These are phyloP conservation scores for Oikopleura vanhoeffeni DNA, from an alignment of 23 tunicate species.

Conservation along the genomic window DNA sequence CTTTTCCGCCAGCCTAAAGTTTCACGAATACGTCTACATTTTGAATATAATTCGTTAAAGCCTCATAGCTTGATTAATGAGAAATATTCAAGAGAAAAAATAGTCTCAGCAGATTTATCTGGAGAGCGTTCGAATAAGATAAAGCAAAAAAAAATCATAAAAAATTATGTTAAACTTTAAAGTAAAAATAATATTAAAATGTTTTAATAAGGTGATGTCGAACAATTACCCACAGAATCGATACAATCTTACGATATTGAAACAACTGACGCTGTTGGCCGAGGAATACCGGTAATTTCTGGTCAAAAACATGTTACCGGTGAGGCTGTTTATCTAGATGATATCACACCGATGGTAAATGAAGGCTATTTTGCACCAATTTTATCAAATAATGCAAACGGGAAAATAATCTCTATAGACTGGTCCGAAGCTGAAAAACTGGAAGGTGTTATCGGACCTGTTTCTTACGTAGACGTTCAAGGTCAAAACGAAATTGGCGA, in stretches of 20 bases:
- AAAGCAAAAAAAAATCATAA: too few species aligned
- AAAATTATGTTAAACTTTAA: too few species aligned
- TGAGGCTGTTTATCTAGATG: conserved; percentile 76
- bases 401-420: not conserved
- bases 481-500: not conserved
- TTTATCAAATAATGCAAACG: not conserved
- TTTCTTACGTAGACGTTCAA: not conserved
- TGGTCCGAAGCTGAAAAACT: not conserved
- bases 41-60: too few species aligned
- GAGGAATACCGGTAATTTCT: conserved; percentile 28
- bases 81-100: too few species aligned
- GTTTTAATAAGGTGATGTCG: too few species aligned
- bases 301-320: conserved; percentile 61
- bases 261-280: conserved; percentile 34
- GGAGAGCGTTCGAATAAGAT: too few species aligned
- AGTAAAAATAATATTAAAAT: too few species aligned
- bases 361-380: conserved; percentile 7
- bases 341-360: conserved; percentile 40
- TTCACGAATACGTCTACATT: too few species aligned
- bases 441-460: not conserved
- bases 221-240: not conserved
- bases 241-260: conserved; percentile 31
- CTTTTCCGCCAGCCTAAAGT: too few species aligned
- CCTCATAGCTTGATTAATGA: too few species aligned
- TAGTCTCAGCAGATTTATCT: too few species aligned